Conservation (phyloP, 2,888 invertebrate species). For the Caenorhabditis sulstoni region DNA sequence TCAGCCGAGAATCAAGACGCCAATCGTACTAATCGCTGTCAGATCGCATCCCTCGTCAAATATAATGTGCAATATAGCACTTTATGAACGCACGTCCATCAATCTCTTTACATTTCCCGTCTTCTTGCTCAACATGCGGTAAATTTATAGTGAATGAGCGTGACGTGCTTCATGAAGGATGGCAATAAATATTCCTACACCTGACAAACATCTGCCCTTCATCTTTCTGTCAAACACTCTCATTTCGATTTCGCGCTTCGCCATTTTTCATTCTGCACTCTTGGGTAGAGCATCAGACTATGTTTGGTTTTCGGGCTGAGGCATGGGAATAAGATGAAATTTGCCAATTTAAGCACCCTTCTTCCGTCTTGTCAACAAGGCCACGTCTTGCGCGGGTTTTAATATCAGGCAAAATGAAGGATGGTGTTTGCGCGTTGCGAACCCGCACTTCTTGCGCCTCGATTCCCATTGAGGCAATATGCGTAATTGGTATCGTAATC, state of each 20-base stretch:
- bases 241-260: constrained; percentile 30
- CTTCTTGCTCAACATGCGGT: constrained; percentile 35
- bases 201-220: constrained; percentile 58
- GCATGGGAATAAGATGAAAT: background rate
- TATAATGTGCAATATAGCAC: constrained; percentile 57
- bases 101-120: constrained; percentile 37
- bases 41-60: constrained; percentile 46
- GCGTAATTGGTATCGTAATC: constrained; percentile 62
- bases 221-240: background rate
- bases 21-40: constrained; percentile 34
- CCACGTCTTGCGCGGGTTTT: constrained; percentile 33
- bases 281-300: background rate
- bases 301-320: constrained; percentile 5
- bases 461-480: constrained; percentile 56
- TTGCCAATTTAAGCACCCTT: constrained; percentile 29
- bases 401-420: constrained; percentile 40
- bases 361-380: constrained; percentile 48
- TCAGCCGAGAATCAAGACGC: background rate
- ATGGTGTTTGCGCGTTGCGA: constrained; percentile 53
- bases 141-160: constrained; percentile 52
- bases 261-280: constrained; percentile 45
- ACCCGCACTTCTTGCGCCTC: constrained; percentile 20
- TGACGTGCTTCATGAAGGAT: constrained; percentile 43
- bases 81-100: constrained; percentile 46
- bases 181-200: constrained; percentile 58